Evolutionary conservation across 2,888 invertebrate genomes (phyloP).

Genomic region (Microctonus brassicae): DNA sequence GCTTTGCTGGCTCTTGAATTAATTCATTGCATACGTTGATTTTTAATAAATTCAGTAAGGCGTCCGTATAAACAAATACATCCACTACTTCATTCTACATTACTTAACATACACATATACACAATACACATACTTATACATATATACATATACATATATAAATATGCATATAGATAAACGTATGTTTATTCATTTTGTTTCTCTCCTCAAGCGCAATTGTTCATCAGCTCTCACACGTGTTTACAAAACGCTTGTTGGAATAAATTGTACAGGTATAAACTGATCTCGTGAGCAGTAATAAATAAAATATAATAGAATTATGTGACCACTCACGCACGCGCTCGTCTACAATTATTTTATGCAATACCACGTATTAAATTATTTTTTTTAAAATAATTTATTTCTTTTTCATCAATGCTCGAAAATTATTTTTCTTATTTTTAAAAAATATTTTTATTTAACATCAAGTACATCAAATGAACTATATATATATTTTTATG

Average conservation of each 20-base stretch:
- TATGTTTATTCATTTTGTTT: slow-evolving; percentile 4
- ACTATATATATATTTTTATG: not conserved
- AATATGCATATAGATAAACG: too few species aligned
- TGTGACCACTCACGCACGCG: slow-evolving; percentile 44
- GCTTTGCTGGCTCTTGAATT: slow-evolving; percentile 67
- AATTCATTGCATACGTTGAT: slow-evolving; percentile 63
- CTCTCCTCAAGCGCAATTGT: too few species aligned
- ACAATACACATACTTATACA: too few species aligned
- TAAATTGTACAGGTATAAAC: not conserved
- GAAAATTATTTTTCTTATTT: too few species aligned
- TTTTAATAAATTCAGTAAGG: slow-evolving; percentile 63
- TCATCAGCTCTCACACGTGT: not conserved
- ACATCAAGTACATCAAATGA: too few species aligned
- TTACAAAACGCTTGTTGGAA: slow-evolving; percentile 18
- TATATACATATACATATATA: too few species aligned
- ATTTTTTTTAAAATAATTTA: too few species aligned
- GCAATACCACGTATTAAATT: slow-evolving; percentile 43
- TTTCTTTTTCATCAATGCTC: not conserved
- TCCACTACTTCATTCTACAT: not conserved
- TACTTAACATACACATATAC: too few species aligned
- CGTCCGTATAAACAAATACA: slow-evolving; percentile 6
- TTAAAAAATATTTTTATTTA: too few species aligned
- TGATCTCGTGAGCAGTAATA: slow-evolving; percentile 26
- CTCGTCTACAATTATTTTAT: slow-evolving; percentile 41
- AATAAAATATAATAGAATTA: slow-evolving; percentile 32